Conservation (phyloP, 1,140 invertebrate species). For the Leptinotarsa texana region DNA sequence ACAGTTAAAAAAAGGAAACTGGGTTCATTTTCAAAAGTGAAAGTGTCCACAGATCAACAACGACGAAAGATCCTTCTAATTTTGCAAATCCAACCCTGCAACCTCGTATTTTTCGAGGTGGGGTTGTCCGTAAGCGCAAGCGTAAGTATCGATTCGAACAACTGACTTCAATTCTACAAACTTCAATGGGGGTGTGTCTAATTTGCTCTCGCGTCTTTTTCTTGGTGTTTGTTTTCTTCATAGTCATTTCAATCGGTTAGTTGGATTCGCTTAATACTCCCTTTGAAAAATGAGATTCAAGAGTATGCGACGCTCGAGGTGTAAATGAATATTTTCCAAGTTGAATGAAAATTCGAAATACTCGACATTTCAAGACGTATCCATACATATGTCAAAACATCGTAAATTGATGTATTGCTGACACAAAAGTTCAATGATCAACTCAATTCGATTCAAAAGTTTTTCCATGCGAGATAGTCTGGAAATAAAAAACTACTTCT, state of each 20-base stretch:
- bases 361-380: too few species aligned
- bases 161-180: constrained; percentile 34
- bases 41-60: too few species aligned
- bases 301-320: background rate
- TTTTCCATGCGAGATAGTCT: too few species aligned
- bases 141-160: constrained; percentile 52
- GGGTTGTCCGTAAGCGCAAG: constrained; percentile 46
- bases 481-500: too few species aligned
- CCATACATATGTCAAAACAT: too few species aligned
- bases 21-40: too few species aligned
- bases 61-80: background rate
- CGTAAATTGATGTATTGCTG: too few species aligned
- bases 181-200: constrained; percentile 31
- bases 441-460: too few species aligned
- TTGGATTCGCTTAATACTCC: constrained; percentile 1
- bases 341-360: too few species aligned
- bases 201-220: constrained; percentile 31
- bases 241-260: background rate
- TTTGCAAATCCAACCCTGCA: background rate
- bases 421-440: too few species aligned
- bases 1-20: too few species aligned
- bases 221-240: constrained; percentile 14
- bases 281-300: background rate
- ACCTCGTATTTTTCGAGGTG: constrained; percentile 37
- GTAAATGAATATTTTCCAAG: background rate